Percentiles rank a stretch among this genome's conserved stretches.
Evolutionary conservation across 2,797 vertebrate species (phyloP).

Genomic region (Alca torda): DNA sequence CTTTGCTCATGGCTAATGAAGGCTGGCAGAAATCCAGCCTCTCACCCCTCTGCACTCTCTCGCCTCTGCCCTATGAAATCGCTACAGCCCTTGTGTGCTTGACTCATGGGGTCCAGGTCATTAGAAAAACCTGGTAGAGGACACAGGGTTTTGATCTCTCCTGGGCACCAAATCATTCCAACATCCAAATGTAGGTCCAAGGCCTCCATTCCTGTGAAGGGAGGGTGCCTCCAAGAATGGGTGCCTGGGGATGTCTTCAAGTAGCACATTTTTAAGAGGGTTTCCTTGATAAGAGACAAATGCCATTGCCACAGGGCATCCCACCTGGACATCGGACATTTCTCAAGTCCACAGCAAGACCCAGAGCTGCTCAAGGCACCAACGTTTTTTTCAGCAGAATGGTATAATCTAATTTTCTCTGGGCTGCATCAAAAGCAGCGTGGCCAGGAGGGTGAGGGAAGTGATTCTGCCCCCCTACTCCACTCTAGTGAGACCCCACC

Average conservation of each 20-base stretch:
- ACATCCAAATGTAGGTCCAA: not conserved
- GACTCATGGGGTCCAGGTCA: not conserved
- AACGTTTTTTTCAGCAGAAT: not conserved
- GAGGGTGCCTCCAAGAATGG: not conserved
- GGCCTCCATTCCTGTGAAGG: not conserved
- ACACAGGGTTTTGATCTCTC: not conserved
- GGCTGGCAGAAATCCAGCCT: not conserved
- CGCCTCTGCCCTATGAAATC: not conserved
- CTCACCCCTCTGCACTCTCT: too few species aligned
- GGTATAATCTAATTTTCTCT: not conserved
- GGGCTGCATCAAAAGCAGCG: not conserved
- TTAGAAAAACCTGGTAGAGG: not conserved
- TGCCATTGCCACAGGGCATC: not conserved
- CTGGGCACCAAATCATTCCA: not conserved
- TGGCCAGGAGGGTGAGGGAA: not conserved
- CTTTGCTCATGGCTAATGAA: not conserved
- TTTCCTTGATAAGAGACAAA: not conserved
- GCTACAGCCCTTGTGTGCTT: not conserved
- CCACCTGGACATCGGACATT: not conserved
- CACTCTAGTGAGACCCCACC: not conserved
- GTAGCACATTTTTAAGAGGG: not conserved
- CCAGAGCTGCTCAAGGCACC: not conserved
- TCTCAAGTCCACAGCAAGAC: not conserved
- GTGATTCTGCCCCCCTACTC: not conserved
- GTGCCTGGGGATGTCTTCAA: not conserved